Evolutionary conservation across 2,888 invertebrate genomes (phyloP), one percentile per base, ranked within the genome.

Genomic region (Listrodromus nycthemerus): DNA sequence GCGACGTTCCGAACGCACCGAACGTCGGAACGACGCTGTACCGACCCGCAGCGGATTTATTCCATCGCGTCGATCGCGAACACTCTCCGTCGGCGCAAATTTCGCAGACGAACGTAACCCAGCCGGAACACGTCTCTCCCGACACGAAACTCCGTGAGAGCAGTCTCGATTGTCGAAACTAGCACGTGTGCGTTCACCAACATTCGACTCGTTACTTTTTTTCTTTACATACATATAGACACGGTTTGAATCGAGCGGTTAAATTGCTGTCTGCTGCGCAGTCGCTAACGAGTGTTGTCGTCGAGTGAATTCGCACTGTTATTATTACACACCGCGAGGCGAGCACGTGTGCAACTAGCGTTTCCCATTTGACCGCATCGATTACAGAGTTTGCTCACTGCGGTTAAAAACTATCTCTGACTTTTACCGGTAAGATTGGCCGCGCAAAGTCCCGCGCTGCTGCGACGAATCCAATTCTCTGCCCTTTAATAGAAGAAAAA

Each of bases 401-500:
- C 55, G 13, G 21, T 21, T 10, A 21, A 21, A 10, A 21, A 55
- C 55, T 55, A 55, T 55, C 55, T 24, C 41, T 16, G 24, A 50
- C 74, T 69, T n/a, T 41, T 48, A 50, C 45, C 74, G 67, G 66
- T n/a, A n/a, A 66, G 71, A 66, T 33, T 21, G 50, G n/a, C 50
- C 50, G 50, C 50, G 50, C n/a, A 27, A 24, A 19, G 7, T 19
- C n/a, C 50, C 50, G 19, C 50, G 19, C 41, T 45, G 50, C 7
- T 24, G 70, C 61, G 77, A 78, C 73, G 77, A 82, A 82, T 77
- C 71, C 50, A 67, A 71, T 82, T 77, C 75, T 81, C 76, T 33
- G 48, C 52, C 82, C 82, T 71, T 78, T 82, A 78, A 82, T 73
- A 77, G 82, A 41, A 73, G 77, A 82, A 82, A 82, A 82, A 78